Conservation (phyloP, 2,113 vertebrate species). For the Percina caprodes region DNA sequence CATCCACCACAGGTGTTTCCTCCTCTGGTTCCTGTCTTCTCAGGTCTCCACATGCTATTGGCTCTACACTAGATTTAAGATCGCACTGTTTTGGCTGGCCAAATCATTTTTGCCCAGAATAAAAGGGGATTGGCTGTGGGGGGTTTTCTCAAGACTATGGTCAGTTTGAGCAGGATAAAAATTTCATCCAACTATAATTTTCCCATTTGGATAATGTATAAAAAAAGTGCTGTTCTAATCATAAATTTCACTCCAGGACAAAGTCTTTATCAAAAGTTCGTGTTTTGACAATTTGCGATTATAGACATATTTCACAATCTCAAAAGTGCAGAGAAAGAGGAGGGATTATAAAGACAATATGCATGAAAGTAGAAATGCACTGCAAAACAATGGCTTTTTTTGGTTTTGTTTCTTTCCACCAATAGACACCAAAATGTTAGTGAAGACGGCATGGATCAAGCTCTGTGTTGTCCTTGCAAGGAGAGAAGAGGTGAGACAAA, state of each 20-base stretch:
- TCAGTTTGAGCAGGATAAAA: background rate
- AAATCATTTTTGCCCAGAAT: background rate
- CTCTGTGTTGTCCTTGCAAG: conserved; percentile 4
- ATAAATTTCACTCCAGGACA: background rate
- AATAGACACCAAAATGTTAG: conserved; percentile 34
- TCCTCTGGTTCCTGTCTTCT: conserved; percentile 36
- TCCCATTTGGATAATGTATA: background rate
- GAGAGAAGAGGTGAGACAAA: conserved; percentile 9
- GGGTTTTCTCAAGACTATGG: conserved; percentile 1
- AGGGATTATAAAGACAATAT: conserved; percentile 11
- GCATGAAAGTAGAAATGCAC: conserved; percentile 32
- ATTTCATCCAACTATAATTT: background rate
- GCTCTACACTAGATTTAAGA: background rate
- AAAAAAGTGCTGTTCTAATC: background rate
- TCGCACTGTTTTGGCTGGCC: background rate
- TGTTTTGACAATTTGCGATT: background rate
- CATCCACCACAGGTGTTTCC: conserved; percentile 20
- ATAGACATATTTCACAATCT: background rate
- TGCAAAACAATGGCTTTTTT: background rate
- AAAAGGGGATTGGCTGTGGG: background rate
- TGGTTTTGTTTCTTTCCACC: conserved; percentile 41
- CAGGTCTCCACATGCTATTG: conserved; percentile 1
- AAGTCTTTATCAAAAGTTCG: background rate
- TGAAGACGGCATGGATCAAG: background rate
- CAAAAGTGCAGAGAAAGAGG: conserved; percentile 9